Evolutionary conservation across 2,888 invertebrate species (phyloP), one percentile per base, ranked within the genome.

Genomic region (Euzophera pinguis): DNA sequence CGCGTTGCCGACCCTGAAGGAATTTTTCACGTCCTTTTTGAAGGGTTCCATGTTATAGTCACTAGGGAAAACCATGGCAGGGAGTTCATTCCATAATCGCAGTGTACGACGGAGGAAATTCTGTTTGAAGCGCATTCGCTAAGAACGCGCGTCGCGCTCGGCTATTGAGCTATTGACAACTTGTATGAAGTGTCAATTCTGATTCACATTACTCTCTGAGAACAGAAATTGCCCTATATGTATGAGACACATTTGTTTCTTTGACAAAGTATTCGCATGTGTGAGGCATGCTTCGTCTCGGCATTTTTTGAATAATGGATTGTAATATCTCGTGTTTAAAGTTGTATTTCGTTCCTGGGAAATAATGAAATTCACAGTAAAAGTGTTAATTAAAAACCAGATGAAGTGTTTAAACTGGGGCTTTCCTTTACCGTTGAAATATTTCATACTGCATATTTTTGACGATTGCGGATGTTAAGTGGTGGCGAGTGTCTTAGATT

Each of bases 161-260:
- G n/a, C n/a, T n/a, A n/a, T n/a, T n/a, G n/a, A n/a, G n/a, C n/a
- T n/a, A n/a, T n/a, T n/a, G n/a, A n/a, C n/a, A n/a, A n/a, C n/a
- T n/a, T n/a, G n/a, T n/a, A n/a, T n/a, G n/a, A n/a, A n/a, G n/a
- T 45, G 13, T 29, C 29, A 52, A 62, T 54, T 71, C 73, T 75
- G 57, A 49, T 12, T 29, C 3, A 27, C 27, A 17, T 37, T 17
- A 72, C 66, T 56, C 62, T 69, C 64, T 65, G 68, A 63, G 57
- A 64, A 59, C 54, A 61, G 62, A 71, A 71, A 58, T 65, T 66
- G 64, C 61, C 64, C 67, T 66, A 65, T 73, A 72, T 75, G 74
- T 69, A 75, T 75, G 69, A 70, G 72, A 62, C 65, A 75, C 76
- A 78, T 79, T 78, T 79, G 75, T 79, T 75, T 76, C 68, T 47